Conservation (phyloP, 2,888 invertebrate genomes). For the Agriopis leucophaearia region DNA sequence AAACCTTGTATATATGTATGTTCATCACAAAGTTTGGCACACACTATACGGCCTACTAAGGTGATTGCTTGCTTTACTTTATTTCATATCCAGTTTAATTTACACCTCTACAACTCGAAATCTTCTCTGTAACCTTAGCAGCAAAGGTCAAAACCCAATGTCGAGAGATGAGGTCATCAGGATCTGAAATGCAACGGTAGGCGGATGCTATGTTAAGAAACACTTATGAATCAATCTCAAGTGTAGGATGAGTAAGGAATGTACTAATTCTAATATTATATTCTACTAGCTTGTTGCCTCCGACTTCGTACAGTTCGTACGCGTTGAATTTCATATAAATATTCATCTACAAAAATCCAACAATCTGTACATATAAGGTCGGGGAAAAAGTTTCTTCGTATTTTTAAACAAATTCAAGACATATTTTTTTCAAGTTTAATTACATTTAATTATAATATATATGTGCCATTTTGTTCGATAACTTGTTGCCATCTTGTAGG, state of each 20-base stretch:
- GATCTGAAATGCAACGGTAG: slow-evolving; percentile 19
- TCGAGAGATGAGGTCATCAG: slow-evolving; percentile 23
- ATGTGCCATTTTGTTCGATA: too few relatives aligned
- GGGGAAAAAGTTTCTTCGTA: too few relatives aligned
- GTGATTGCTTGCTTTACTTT: neutral
- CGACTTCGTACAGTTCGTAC: too few relatives aligned
- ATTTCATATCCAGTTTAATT: slow-evolving; percentile 1
- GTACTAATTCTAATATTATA: neutral
- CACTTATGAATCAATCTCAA: slow-evolving; percentile 23
- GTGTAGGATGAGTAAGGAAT: slow-evolving; percentile 27
- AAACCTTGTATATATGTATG: too few relatives aligned
- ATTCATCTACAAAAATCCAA: too few relatives aligned
- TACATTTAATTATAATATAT: too few relatives aligned
- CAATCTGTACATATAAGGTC: too few relatives aligned
- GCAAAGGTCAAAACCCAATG: slow-evolving; percentile 24
- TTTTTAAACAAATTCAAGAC: too few relatives aligned
- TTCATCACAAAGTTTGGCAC: neutral
- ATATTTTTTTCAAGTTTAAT: too few relatives aligned
- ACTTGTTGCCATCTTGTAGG: too few relatives aligned
- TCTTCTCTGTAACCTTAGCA: neutral
- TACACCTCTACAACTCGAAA: neutral
- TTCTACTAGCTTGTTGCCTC: too few relatives aligned
- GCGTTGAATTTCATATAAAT: too few relatives aligned
- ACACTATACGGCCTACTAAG: neutral
- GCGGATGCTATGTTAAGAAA: slow-evolving; percentile 17